Conservation (phyloP, 2,888 invertebrate species). For the Drosophila buzzatii region DNA sequence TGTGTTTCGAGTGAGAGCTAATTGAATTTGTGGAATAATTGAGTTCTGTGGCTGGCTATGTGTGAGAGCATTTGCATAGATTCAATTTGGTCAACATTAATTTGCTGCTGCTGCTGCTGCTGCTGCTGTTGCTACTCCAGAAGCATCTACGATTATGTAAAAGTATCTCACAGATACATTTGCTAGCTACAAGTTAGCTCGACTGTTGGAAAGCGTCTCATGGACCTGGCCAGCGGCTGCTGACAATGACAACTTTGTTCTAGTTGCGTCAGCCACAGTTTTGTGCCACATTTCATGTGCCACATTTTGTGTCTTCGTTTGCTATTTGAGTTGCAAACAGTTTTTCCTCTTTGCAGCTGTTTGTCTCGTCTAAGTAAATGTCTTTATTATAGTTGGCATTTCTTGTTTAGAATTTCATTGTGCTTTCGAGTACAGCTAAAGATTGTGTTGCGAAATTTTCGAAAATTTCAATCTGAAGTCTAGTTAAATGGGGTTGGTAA, state of each 20-base stretch:
- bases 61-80: conserved; percentile 39
- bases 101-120: not conserved
- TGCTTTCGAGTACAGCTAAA: not conserved
- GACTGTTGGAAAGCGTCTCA: not conserved
- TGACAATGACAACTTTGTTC: conserved; percentile 57
- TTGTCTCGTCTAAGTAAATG: conserved; percentile 5
- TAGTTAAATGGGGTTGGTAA: not conserved
- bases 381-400: conserved; percentile 16
- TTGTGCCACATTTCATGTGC: conserved; percentile 54
- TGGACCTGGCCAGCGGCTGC: conserved; percentile 24
- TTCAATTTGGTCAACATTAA: conserved; percentile 21
- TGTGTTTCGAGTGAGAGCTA: conserved; percentile 18
- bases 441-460: not conserved
- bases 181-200: not conserved
- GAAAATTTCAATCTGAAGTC: not conserved
- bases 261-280: conserved; percentile 56
- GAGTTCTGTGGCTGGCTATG: conserved; percentile 38
- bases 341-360: conserved; percentile 6
- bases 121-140: not conserved
- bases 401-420: not conserved
- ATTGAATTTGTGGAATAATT: conserved; percentile 52
- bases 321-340: conserved; percentile 28
- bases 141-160: conserved; percentile 2
- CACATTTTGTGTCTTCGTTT: conserved; percentile 40
- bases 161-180: conserved; percentile 17